Base-by-base conservation (phyloP, 2,113 vertebrate genomes). In the Forbesichthys agassizii region DNA sequence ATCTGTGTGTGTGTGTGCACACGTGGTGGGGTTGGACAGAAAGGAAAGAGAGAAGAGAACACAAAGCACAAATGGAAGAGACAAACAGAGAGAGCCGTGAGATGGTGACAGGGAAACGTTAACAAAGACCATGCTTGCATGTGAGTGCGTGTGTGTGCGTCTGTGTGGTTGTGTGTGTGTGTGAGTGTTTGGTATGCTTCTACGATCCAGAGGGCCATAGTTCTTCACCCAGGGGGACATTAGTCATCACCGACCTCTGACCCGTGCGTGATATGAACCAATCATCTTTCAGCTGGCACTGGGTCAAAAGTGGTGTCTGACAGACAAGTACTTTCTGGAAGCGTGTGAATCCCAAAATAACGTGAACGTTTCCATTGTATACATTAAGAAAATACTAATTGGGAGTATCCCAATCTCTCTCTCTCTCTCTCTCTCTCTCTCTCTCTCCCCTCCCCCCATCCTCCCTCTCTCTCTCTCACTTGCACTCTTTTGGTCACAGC, bases 161-260 rank as follows among this genome's bases (percentile, higher is more conserved):
- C 2, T 61, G 59, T 61, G 59, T 61, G 59, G 47, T 2, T 42
- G 1, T 60, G 58, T 60, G 58, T 60, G 61, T 48, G 18, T 64
- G 48, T 51, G 53, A 48, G 56, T 61, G 36, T 54, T 4, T 27
- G 27, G 27, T 61, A 3, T 53, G 67, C 14, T 9, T 27, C 13
- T 12, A 69, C 14, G 10, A 51, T 48, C 57, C 58, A 64, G 10
- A 70, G 33, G 48, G 48, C 57, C 79, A 85, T 85, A 79, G 48
- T 69, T 87, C 20, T 65, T 71, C 62, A 46, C 80, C 53, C 57
- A 1, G 5, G 61, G 63, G 84, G 36, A 55, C 55, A 11, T 77
- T 61, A 83, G 77, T 86, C 83, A 87, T 73, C n/a, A 8, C 3
- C 76, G 67, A 84, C 74, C 87, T 81, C 61, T 84, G 74, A 88